Evolutionary conservation across 2,113 vertebrate species (phyloP), one percentile per base, ranked within the genome.

Genomic region (Boleophthalmus pectinirostris): DNA sequence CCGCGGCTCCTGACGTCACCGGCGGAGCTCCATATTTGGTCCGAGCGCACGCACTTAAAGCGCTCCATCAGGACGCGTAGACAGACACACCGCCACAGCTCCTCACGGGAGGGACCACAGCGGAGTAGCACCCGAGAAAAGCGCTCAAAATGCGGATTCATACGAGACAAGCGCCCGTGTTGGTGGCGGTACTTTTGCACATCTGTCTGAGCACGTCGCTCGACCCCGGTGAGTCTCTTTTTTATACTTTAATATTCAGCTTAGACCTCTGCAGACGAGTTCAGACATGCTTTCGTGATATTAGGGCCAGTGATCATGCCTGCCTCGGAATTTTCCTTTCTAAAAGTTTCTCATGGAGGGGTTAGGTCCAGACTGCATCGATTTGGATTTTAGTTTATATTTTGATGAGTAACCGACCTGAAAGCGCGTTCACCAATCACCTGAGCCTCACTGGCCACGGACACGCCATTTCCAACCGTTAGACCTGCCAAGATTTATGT

Each of bases 1-100:
- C 25, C 23, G 2, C 14, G 0, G 23, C n/a, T 21, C 29, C 0
- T 65, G 78, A 89, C 87, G 81, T 1, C 7, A 16, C 11, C 1
- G 35, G 46, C 83, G 80, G 86, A 89, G 49, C 68, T 70, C 90
- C 90, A 75, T 88, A 88, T 90, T 51, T 91, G 91, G 92, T 5
- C 56, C 65, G 2, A n/a, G 12, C 2, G 16, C 29, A 3, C 11
- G 45, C 24, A 0, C 9, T 70, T 64, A 29, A 1, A 18, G 23
- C 1, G 9, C 24, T 8, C 1, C 63, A 56, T 6, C 66, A 23
- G 7, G 0, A 13, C 16, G 1, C 15, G 33, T 3, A 8, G 24
- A 35, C 20, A 3, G 1, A 5, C 18, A 6, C 18, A 43, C 4
- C 13, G 0, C 11, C n/a, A 12, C 2, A 15, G 47, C 38, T 8